These are phyloP conservation scores for Chrysina gloriosa DNA, from an alignment of 2,888 invertebrate genomes.

Conservation along the genomic window DNA sequence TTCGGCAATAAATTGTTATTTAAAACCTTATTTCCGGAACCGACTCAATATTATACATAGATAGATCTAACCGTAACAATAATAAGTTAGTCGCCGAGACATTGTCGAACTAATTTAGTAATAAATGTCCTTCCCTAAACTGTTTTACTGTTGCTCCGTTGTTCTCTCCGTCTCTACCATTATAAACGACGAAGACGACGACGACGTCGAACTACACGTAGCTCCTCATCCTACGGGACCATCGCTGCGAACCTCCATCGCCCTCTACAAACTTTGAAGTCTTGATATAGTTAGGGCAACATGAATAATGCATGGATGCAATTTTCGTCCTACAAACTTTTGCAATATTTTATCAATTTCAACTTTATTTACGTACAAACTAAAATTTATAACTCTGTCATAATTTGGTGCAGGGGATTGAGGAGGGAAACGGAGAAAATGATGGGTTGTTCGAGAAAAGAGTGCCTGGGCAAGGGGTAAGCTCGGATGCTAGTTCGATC, in stretches of 20 bases:
- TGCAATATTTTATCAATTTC: slow-evolving; percentile 68
- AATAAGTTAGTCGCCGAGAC: slow-evolving; percentile 41
- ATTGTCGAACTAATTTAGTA: slow-evolving; percentile 49
- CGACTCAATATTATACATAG: neutral
- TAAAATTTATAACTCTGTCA: slow-evolving; percentile 67
- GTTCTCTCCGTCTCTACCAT: slow-evolving; percentile 5
- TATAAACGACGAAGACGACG: neutral
- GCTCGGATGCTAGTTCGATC: neutral
- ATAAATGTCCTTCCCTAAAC: slow-evolving; percentile 49
- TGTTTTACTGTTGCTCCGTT: slow-evolving; percentile 43
- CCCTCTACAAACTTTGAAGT: slow-evolving; percentile 60
- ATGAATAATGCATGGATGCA: slow-evolving; percentile 68
- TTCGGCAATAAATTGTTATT: slow-evolving; percentile 24
- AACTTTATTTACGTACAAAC: slow-evolving; percentile 68
- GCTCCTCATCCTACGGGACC: slow-evolving; percentile 7
- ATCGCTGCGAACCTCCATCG: slow-evolving; percentile 3
- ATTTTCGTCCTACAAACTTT: slow-evolving; percentile 67
- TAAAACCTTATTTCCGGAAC: slow-evolving; percentile 14
- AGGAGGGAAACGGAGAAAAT: slow-evolving; percentile 10
- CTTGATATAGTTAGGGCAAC: slow-evolving; percentile 65
- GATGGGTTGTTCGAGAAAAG: slow-evolving; percentile 19
- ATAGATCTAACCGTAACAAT: slow-evolving; percentile 15
- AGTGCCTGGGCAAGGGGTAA: neutral
- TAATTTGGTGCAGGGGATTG: slow-evolving; percentile 57
- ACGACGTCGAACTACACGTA: slow-evolving; percentile 29